Evolutionary conservation across 2,113 vertebrate genomes (phyloP).

Genomic region (Odontesthes bonariensis): DNA sequence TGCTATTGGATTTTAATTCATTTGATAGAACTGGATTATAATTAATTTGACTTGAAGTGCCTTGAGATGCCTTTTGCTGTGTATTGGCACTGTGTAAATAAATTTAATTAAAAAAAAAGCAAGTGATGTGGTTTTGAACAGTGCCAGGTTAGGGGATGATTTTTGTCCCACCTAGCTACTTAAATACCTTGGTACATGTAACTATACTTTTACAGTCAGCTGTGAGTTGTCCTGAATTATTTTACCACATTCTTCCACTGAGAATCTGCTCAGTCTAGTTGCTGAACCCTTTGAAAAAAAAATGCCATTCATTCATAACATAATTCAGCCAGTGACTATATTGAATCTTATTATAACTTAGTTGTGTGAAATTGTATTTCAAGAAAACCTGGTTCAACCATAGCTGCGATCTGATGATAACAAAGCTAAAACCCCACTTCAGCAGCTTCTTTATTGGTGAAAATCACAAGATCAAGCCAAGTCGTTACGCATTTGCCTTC

Average conservation of each 20-base stretch:
- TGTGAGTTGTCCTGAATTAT: neutral
- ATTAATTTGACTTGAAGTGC: too few species aligned
- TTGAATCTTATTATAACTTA: neutral
- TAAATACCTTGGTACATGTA: too few species aligned
- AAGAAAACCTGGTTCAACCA: neutral
- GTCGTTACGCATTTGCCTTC: conserved; percentile 41
- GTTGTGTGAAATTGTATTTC: neutral
- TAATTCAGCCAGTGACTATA: neutral
- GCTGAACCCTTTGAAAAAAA: neutral
- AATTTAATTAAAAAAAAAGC: too few species aligned
- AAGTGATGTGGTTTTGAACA: too few species aligned
- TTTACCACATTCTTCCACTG: neutral
- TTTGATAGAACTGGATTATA: too few species aligned
- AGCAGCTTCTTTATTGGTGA: conserved; percentile 35
- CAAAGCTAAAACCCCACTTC: conserved; percentile 13
- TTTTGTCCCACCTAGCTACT: too few species aligned
- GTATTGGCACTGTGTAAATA: too few species aligned
- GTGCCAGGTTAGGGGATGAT: too few species aligned
- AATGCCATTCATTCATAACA: neutral
- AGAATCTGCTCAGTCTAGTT: neutral
- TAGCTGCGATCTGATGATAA: conserved; percentile 17
- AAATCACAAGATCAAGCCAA: conserved; percentile 28
- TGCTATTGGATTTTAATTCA: too few species aligned
- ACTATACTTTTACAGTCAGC: too few species aligned
- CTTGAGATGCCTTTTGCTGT: too few species aligned